Percentiles rank a stretch among this genome's conserved stretches.
These are phyloP conservation scores for Seriola dumerili DNA, from an alignment of 2,113 vertebrate genomes.

Conservation along the genomic window DNA sequence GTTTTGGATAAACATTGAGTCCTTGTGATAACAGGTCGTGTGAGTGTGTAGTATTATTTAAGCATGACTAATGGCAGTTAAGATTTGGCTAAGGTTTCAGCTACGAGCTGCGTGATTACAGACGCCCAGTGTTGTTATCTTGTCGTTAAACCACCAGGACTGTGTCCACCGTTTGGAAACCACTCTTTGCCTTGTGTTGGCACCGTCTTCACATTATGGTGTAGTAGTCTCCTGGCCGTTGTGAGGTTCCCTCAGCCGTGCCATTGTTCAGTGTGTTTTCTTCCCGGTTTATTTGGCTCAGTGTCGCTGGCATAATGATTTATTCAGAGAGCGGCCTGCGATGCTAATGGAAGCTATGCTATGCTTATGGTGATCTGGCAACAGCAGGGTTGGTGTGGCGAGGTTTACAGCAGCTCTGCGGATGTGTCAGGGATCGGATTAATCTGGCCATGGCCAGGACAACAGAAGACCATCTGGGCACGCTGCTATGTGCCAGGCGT, in stretches of 20 bases:
- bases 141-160: constrained; percentile 14
- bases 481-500: constrained; percentile 21
- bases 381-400: constrained; percentile 38
- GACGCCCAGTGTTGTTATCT: not conserved
- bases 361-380: constrained; percentile 58
- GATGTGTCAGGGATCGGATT: constrained; percentile 57
- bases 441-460: constrained; percentile 52
- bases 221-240: constrained; percentile 21
- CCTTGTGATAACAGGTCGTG: not conserved
- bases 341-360: constrained; percentile 37
- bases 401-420: constrained; percentile 49
- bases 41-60: not conserved
- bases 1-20: not conserved
- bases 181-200: not conserved
- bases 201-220: not conserved
- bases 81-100: not conserved
- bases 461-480: constrained; percentile 73
- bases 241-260: constrained; percentile 29
- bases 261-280: constrained; percentile 30
- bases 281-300: constrained; percentile 40
- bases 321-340: constrained; percentile 36
- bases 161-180: constrained; percentile 5
- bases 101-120: not conserved
- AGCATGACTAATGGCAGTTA: not conserved
- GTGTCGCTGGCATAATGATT: not conserved